Evolutionary conservation across 2,113 vertebrate genomes (phyloP), one percentile per base, ranked within the genome.

Genomic region (Dunckerocampus dactyliophorus): DNA sequence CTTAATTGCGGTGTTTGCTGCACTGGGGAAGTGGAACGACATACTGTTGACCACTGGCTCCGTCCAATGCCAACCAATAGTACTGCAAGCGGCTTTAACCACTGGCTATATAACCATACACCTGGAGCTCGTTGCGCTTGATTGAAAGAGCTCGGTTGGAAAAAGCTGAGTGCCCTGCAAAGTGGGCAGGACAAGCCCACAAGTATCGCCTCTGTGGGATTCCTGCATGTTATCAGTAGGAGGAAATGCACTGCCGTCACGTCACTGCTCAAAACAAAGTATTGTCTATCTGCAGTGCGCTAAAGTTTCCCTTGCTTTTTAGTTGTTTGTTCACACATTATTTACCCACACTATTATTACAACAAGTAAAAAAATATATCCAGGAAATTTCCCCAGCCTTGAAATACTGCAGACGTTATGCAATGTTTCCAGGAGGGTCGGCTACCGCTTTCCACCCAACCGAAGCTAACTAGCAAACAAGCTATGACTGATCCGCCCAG

Each of bases 381-480:
- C 12, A 42, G n/a, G 2, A 21, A 13, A 42, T 21, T 0, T 1
- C n/a, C 4, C n/a, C 3, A 42, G 2, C 10, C 31, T 42, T 39
- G 82, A 75, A 76, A 22, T 74, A 81, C 79, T 53, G 74, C 80
- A 74, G 72, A 81, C 67, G 69, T 87, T 85, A 81, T 83, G 87
- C 78, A 83, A 84, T 53, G 62, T 64, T 71, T 72, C 63, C 37
- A 48, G 62, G 3, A 21, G 13, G 61, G 69, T 68, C 71, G 76
- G 81, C 84, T 83, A 78, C 82, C 75, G 74, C 84, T 71, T 80
- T 85, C 85, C 83, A 80, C 82, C 85, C 81, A 85, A 34, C 81
- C 13, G 10, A 1, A 62, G 84, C 85, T 87, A 88, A 81, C 82
- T 87, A 88, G 83, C 82, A 47, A 49, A 53, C 56, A 42, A 59